phyloP scores from a whole-genome alignment of 2,888 invertebrate species.

The Rotaria magnacalcarata region DNA sequence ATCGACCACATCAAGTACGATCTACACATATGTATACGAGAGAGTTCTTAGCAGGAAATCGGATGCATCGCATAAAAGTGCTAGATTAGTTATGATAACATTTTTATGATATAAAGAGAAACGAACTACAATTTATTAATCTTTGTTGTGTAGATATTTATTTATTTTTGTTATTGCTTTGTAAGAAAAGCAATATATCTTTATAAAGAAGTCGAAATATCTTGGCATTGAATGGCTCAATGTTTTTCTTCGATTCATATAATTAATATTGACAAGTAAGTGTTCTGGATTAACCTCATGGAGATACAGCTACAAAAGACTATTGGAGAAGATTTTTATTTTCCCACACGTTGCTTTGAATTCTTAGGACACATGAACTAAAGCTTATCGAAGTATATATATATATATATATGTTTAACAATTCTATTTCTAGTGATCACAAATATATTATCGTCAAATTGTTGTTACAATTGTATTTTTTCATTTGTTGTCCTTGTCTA shows the following conservation, averaged over 20 bases:
- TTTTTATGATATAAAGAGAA: background rate
- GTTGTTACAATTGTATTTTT: background rate
- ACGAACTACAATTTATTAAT: background rate
- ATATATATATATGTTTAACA: too few relatives aligned
- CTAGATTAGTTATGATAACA: background rate
- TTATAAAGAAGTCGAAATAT: too few relatives aligned
- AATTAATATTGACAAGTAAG: too few relatives aligned
- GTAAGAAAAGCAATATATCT: too few relatives aligned
- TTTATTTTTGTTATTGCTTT: background rate
- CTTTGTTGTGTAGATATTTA: background rate
- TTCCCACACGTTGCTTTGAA: too few relatives aligned
- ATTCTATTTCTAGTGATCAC: background rate
- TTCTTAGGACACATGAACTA: too few relatives aligned
- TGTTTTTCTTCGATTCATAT: too few relatives aligned
- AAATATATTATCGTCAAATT: background rate
- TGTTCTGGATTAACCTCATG: too few relatives aligned
- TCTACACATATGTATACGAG: background rate
- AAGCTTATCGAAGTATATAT: too few relatives aligned
- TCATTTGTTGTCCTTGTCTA: background rate
- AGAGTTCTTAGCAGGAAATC: background rate
- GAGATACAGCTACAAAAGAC: too few relatives aligned
- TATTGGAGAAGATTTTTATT: too few relatives aligned
- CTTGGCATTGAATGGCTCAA: background rate
- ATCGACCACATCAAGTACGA: background rate
- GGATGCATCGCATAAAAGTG: background rate